These are phyloP conservation scores for Aphyosemion australe DNA, from an alignment of 2,113 vertebrate genomes.

Conservation along the genomic window DNA sequence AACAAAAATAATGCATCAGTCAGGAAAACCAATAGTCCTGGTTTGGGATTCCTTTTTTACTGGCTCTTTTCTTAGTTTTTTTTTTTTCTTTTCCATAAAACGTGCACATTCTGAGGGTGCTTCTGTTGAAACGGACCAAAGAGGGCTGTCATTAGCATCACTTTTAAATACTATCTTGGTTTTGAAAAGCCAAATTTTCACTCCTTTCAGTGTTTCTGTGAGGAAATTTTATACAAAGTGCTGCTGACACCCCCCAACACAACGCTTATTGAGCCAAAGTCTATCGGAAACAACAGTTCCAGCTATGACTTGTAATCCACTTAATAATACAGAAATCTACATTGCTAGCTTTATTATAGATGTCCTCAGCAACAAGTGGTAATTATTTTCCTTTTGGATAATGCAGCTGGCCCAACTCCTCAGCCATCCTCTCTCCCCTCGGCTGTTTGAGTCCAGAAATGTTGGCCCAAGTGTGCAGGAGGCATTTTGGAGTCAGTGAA, in stretches of 20 bases:
- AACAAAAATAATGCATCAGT: too few relatives aligned
- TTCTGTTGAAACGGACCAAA: too few relatives aligned
- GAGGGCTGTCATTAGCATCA: not conserved
- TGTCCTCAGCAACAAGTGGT: constrained; percentile 62
- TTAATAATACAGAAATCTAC: constrained; percentile 51
- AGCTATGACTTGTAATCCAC: constrained; percentile 30
- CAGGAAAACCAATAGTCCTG: too few relatives aligned
- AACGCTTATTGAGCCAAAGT: not conserved
- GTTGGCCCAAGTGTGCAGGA: constrained; percentile 42
- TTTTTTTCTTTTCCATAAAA: not conserved
- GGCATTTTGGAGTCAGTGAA: constrained; percentile 61
- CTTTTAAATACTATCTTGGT: not conserved
- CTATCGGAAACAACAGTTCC: constrained; percentile 11
- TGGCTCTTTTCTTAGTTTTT: not conserved
- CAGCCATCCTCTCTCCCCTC: constrained; percentile 28
- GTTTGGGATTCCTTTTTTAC: not conserved
- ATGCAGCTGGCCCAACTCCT: constrained; percentile 49
- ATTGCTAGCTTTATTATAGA: constrained; percentile 30
- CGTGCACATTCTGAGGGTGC: not conserved
- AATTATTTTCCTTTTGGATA: constrained; percentile 52
- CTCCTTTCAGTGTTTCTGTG: not conserved
- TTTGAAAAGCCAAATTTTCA: not conserved
- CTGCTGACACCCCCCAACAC: not conserved
- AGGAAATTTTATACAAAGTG: not conserved
- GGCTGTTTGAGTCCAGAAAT: constrained; percentile 63